phyloP scores from a whole-genome alignment of 2,113 vertebrate species.

The Perca flavescens region DNA sequence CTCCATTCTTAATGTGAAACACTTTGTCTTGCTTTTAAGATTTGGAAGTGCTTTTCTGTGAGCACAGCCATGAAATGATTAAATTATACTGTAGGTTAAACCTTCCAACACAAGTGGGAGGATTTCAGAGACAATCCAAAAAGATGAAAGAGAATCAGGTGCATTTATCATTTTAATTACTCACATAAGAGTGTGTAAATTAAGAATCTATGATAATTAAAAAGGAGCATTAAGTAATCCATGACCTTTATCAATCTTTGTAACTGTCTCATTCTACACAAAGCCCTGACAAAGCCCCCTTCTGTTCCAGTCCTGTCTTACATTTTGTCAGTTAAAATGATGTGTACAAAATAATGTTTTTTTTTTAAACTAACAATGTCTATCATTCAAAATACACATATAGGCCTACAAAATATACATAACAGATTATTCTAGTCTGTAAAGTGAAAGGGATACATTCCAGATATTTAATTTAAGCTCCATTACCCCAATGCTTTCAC shows the following conservation, averaged over 20 bases:
- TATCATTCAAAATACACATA: not conserved
- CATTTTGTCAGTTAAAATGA: not conserved
- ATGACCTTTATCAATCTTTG: conserved; percentile 10
- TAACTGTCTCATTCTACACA: not conserved
- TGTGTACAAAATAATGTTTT: no score
- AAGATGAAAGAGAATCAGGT: not conserved
- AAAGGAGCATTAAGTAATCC: conserved; percentile 22
- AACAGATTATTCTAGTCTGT: not conserved
- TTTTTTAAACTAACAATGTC: not conserved
- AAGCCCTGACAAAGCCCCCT: not conserved
- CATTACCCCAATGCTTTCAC: not conserved
- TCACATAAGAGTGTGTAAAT: not conserved
- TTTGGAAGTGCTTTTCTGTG: conserved; percentile 7
- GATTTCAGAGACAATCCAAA: conserved; percentile 21
- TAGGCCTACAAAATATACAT: no score
- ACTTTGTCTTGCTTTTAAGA: conserved; percentile 30
- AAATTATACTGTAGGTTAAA: conserved; percentile 18
- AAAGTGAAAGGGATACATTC: not conserved
- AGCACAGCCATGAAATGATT: conserved; percentile 15
- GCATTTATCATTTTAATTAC: conserved; percentile 23
- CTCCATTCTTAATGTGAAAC: conserved; percentile 33
- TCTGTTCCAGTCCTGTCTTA: not conserved
- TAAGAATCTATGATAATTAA: conserved; percentile 18
- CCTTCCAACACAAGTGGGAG: conserved; percentile 29
- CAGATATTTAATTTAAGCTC: not conserved